These are phyloP conservation scores for Volucella inanis DNA, from an alignment of 2,888 invertebrate genomes.

Conservation along the genomic window DNA sequence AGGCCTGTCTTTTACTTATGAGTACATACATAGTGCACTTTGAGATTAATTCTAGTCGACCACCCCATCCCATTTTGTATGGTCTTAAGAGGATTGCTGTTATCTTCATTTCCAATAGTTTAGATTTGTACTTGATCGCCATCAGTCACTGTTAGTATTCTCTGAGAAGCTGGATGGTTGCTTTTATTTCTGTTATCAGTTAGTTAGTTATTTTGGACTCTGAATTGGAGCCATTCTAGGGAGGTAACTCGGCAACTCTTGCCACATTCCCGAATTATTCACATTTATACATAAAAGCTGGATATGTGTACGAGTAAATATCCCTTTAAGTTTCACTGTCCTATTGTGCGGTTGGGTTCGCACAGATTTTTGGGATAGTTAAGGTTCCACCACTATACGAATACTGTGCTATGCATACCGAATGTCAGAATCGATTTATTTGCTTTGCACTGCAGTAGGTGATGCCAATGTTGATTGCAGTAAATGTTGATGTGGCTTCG, in stretches of 20 bases:
- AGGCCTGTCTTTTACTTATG: too few relatives aligned
- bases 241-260: not conserved
- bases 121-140: too few relatives aligned
- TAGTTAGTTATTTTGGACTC: too few relatives aligned
- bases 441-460: constrained; percentile 44
- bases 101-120: too few relatives aligned
- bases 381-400: not conserved
- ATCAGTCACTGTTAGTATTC: too few relatives aligned
- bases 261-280: constrained; percentile 14
- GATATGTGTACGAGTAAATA: constrained; percentile 8
- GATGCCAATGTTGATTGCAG: constrained; percentile 28
- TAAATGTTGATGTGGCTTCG: not conserved
- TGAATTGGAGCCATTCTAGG: too few relatives aligned
- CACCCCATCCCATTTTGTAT: too few relatives aligned
- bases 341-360: constrained; percentile 19
- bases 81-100: too few relatives aligned
- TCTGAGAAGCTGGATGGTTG: too few relatives aligned
- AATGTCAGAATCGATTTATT: constrained; percentile 50
- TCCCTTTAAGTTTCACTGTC: constrained; percentile 14
- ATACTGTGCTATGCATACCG: not conserved
- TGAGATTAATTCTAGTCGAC: too few relatives aligned
- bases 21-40: too few relatives aligned
- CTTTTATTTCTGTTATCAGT: too few relatives aligned
- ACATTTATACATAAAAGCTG: not conserved
- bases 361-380: constrained; percentile 20